Evolutionary conservation across 2,888 invertebrate genomes (phyloP), one percentile per base, ranked within the genome.

Genomic region (Steinernema carpocapsae): DNA sequence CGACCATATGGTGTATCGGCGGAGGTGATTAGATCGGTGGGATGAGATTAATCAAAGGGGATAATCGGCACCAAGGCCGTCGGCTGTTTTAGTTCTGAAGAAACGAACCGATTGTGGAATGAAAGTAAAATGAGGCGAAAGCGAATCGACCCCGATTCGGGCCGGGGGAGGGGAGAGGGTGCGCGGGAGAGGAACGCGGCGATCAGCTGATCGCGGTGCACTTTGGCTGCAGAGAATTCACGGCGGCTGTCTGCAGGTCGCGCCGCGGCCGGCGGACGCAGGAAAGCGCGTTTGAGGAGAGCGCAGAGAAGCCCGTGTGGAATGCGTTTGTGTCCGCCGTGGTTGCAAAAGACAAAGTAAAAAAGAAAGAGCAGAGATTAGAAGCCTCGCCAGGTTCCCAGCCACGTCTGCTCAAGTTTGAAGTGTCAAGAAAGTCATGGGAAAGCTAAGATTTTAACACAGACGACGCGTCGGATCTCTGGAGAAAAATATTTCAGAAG

Each of bases 71-170:
- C 37, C 64, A 64, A 64, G 64, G 64, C 29, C 64, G 64, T 64
- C 19, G 64, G 19, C 64, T 10, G 37, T 37, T 29, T 32, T 19
- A 14, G 29, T 32, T 26, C 32, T 26, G 32, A n/a, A 64, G 64
- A 64, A 64, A 64, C 37, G 37, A 37, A 10, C 29, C 64, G 64
- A 64, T 64, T 64, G 64, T 29, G n/a, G 19, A 64, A 32, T 32
- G 64, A 64, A 64, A 64, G 64, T 64, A 64, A 64, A 64, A 64
- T 64, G 64, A 64, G 64, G 64, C 64, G 64, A 64, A 64, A 64
- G 64, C 32, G 64, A 26, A 22, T 64, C 48, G 64, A 64, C 64
- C 64, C 56, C 64, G 64, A 64, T 64, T 64, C 32, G 17, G 17
- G 7, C 10, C 6, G 19, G 64, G 29, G 64, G 32, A 17, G 19